A percentile compares a stretch with the other conserved stretches of the same genome.
Conservation (phyloP, 2,888 invertebrate species). For the Troglohyphantes excavatus region DNA sequence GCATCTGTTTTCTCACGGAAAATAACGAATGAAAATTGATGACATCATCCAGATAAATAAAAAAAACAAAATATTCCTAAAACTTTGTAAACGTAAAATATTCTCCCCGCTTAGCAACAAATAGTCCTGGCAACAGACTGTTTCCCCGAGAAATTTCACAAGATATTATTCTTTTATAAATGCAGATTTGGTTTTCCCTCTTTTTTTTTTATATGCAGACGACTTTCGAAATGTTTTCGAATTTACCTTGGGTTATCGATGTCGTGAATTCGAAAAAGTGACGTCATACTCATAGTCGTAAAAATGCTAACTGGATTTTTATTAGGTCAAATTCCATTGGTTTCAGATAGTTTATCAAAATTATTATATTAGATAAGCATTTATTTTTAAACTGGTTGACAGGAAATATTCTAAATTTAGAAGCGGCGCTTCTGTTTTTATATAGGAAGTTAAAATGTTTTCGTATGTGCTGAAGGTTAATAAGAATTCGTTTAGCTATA, state of each 20-base stretch:
- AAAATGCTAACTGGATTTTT: not conserved
- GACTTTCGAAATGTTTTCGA: not conserved
- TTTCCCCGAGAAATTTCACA: not conserved
- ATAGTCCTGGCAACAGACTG: not conserved
- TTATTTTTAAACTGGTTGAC: not conserved
- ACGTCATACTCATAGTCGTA: slow-evolving; percentile 9
- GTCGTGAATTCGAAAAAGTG: not conserved
- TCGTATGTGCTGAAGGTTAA: too few relatives aligned
- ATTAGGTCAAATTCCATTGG: not conserved
- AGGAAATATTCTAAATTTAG: slow-evolving; percentile 1
- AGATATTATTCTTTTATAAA: not conserved
- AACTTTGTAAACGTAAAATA: not conserved
- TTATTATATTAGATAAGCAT: not conserved
- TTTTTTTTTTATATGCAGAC: not conserved
- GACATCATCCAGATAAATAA: not conserved
- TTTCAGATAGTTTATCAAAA: not conserved
- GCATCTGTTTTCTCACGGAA: not conserved
- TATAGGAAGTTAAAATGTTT: too few relatives aligned
- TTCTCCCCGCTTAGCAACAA: not conserved
- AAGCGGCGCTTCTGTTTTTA: too few relatives aligned
- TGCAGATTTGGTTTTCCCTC: not conserved
- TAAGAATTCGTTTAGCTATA: too few relatives aligned
- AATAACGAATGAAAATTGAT: not conserved
- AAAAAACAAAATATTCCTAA: not conserved
- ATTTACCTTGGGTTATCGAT: not conserved